Evolutionary conservation across 2,888 invertebrate species (phyloP).

Genomic region (Gortyna flavago): DNA sequence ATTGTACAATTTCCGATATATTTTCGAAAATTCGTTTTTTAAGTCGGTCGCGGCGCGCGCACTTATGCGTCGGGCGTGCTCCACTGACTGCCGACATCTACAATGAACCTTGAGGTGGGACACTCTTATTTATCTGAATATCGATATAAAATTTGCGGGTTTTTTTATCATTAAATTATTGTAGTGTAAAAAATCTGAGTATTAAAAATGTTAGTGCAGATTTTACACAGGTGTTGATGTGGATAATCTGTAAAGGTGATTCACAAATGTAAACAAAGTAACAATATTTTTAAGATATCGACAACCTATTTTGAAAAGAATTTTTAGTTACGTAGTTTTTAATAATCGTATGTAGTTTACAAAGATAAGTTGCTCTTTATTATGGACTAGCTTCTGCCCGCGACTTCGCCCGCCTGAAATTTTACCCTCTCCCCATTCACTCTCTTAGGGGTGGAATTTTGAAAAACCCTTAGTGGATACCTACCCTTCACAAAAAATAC

Average conservation of each 20-base stretch:
- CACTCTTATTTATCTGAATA: constrained; percentile 58
- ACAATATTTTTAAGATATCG: not conserved
- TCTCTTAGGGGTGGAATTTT: too few relatives aligned
- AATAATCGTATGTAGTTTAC: not conserved
- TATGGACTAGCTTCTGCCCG: too few relatives aligned
- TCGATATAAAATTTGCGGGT: constrained; percentile 72
- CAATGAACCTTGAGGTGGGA: constrained; percentile 75
- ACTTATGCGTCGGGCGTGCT: constrained; percentile 79
- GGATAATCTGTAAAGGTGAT: not conserved
- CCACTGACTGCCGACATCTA: constrained; percentile 81
- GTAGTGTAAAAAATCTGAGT: not conserved
- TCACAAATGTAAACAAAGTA: not conserved
- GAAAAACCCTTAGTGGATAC: too few relatives aligned
- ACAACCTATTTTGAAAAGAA: not conserved
- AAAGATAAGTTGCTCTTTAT: not conserved
- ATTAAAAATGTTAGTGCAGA: not conserved
- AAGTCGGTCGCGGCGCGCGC: constrained; percentile 72
- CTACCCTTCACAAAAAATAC: too few relatives aligned
- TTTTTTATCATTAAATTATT: not conserved
- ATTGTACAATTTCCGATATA: constrained; percentile 25
- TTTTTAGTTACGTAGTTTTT: not conserved
- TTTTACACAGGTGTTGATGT: not conserved
- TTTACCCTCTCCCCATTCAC: too few relatives aligned
- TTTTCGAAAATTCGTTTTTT: constrained; percentile 57
- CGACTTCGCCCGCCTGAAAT: too few relatives aligned